Conservation (phyloP, 92 coral and sea anemone genomes). For the Parazoanthus atlanticus region DNA sequence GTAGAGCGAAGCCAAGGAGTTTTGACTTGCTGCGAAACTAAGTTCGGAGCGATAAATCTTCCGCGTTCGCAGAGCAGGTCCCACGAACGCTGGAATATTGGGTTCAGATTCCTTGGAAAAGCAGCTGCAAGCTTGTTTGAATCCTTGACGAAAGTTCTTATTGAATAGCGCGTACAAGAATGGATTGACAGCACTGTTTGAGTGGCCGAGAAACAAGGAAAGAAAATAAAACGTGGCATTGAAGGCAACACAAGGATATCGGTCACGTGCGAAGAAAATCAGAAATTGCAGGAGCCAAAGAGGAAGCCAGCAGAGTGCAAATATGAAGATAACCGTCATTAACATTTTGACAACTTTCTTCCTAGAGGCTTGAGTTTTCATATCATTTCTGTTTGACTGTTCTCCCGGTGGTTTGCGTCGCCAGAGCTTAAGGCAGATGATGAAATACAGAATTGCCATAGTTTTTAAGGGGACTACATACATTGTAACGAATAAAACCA, state of each 20-base stretch:
- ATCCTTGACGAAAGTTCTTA: constrained; percentile 77
- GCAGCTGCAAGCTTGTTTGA: constrained; percentile 72
- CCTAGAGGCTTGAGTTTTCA: constrained; percentile 53
- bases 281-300: constrained; percentile 72
- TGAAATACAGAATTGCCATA: constrained; percentile 70
- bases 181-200: constrained; percentile 83
- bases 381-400: constrained; percentile 56
- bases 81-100: neutral
- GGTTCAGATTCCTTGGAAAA: neutral
- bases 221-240: constrained; percentile 64
- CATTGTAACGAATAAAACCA: constrained; percentile 68
- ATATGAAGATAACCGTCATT: constrained; percentile 65
- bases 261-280: constrained; percentile 58
- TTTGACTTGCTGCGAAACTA: constrained; percentile 25
- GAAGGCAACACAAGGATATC: constrained; percentile 60
- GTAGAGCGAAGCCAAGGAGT: neutral
- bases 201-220: constrained; percentile 78
- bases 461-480: constrained; percentile 72
- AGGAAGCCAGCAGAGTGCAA: constrained; percentile 86
- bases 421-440: constrained; percentile 78
- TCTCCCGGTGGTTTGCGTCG: constrained; percentile 69
- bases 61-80: neutral
- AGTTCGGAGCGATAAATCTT: constrained; percentile 24
- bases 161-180: constrained; percentile 78
- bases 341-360: constrained; percentile 84